Conservation (phyloP, 1,140 invertebrate species). For the Temnothorax nylanderi region DNA sequence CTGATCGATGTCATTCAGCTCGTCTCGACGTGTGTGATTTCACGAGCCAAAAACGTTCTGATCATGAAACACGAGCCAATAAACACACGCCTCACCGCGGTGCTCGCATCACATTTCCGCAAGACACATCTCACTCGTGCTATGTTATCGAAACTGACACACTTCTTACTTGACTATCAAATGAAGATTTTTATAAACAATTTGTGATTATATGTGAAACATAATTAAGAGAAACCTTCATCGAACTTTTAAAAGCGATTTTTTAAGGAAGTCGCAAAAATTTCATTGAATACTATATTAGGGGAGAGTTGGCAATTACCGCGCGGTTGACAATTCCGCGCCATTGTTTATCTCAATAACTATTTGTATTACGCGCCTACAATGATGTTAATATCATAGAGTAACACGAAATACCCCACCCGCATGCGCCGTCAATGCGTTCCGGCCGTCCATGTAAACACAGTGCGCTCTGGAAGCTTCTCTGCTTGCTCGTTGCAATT, state of each 20-base stretch:
- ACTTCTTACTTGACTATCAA: neutral
- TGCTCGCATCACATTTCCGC: neutral
- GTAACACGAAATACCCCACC: too few relatives aligned
- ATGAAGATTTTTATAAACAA: neutral
- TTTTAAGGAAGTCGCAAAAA: neutral
- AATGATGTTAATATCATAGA: too few relatives aligned
- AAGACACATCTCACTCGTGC: neutral
- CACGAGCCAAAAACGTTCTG: slow-evolving; percentile 9
- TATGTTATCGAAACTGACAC: neutral
- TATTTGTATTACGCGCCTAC: too few relatives aligned
- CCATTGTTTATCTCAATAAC: too few relatives aligned
- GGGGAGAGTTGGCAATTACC: too few relatives aligned
- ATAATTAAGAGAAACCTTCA: neutral
- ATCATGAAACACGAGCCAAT: slow-evolving; percentile 55
- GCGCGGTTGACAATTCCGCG: too few relatives aligned
- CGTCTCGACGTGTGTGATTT: neutral
- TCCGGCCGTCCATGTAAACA: too few relatives aligned
- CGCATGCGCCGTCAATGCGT: too few relatives aligned
- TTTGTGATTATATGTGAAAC: neutral
- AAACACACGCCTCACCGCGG: neutral
- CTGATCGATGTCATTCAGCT: neutral
- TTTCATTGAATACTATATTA: neutral
- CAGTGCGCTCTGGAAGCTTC: too few relatives aligned
- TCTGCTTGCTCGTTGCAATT: too few relatives aligned
- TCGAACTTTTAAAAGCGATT: neutral